Evolutionary conservation across 2,888 invertebrate genomes (phyloP), one percentile per base, ranked within the genome.

Genomic region (Microctonus aethiopoides): DNA sequence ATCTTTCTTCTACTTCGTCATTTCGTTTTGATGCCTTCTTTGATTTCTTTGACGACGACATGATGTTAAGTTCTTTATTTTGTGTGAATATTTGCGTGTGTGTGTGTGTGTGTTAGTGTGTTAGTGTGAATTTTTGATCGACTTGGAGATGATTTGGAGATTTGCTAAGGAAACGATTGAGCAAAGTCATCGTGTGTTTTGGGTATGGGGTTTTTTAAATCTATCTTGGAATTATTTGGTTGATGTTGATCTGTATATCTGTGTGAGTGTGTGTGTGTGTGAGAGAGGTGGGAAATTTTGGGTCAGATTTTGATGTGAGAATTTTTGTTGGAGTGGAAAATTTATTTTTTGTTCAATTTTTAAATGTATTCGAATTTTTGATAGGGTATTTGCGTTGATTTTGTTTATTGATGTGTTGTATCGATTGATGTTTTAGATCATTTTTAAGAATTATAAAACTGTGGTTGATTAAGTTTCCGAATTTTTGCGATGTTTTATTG

Each of bases 71-170:
- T n/a, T n/a, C n/a, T n/a, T n/a, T n/a, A n/a, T n/a, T n/a, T n/a
- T n/a, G n/a, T n/a, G n/a, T n/a, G n/a, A n/a, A n/a, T n/a, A n/a
- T n/a, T n/a, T n/a, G n/a, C n/a, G n/a, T n/a, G n/a, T n/a, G n/a
- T n/a, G n/a, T n/a, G n/a, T n/a, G n/a, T n/a, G n/a, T n/a, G 51
- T 64, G 39, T 39, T 52, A 52, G 67, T 66, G 52, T 56, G 73
- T n/a, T n/a, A 73, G 73, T 73, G 73, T 71, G 39, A 26, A n/a
- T n/a, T n/a, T n/a, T n/a, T n/a, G 51, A 68, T 67, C 64, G 67
- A 67, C 68, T 60, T 39, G 61, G 52, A n/a, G 54, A 70, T 64
- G 71, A 73, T 73, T 74, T 73, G 74, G 74, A 73, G 73, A 70
- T 72, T 71, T 69, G 66, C 52, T 73, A 71, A 69, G 70, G 54